These are phyloP conservation scores for Phrynosoma platyrhinos DNA, from an alignment of 2,113 vertebrate genomes.

Conservation along the genomic window DNA sequence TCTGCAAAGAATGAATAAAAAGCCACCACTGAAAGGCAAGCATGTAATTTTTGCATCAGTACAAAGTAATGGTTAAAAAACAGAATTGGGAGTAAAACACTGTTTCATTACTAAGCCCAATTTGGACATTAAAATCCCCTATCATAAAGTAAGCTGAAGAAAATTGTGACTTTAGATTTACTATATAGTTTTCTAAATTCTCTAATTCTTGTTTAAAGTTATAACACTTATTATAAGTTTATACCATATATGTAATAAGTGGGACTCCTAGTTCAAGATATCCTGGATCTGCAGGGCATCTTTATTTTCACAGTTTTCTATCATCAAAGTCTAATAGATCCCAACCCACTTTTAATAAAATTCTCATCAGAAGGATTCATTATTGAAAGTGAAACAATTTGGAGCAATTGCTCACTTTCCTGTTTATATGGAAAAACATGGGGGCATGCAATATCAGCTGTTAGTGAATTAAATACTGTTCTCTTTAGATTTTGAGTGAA, in stretches of 20 bases:
- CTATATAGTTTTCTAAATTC: too few relatives aligned
- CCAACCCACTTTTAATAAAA: neutral
- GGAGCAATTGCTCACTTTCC: neutral
- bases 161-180: too few relatives aligned
- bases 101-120: too few relatives aligned
- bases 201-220: too few relatives aligned
- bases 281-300: neutral
- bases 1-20: neutral
- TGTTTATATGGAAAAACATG: neutral
- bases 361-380: neutral
- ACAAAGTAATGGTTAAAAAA: too few relatives aligned
- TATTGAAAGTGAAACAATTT: neutral
- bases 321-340: neutral
- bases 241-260: neutral
- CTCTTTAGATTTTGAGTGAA: neutral
- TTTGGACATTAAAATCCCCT: too few relatives aligned
- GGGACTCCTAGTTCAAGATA: neutral
- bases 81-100: too few relatives aligned
- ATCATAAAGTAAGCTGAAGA: too few relatives aligned
- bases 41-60: too few relatives aligned
- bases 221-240: neutral
- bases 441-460: neutral
- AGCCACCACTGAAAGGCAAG: neutral
- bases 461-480: neutral
- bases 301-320: neutral